Base-by-base conservation (phyloP, 1,140 invertebrate species). In the Temnothorax nylanderi region DNA sequence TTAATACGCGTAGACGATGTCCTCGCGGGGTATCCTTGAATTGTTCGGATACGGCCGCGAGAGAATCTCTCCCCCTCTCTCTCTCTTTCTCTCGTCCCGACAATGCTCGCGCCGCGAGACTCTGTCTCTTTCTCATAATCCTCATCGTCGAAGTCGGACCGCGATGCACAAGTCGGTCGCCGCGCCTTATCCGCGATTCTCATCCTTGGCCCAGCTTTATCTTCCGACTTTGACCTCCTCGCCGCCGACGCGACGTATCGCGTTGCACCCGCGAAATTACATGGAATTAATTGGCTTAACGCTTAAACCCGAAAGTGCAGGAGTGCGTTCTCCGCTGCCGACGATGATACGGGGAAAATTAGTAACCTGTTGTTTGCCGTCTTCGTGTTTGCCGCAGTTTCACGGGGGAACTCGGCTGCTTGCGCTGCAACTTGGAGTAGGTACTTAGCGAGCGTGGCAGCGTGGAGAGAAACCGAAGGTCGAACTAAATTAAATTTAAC, bases 11-110 rank as follows among this genome's bases (percentile, higher is more conserved):
- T 80, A 56, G 75, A 80, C 77, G 77, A 78, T 44, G 82, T 85
- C 82, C 74, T 85, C 82, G 82, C 60, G 82, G 82, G 82, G 82
- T 49, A 81, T 86, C 85, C 85, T 81, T 86, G 85, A 86, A 81
- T 71, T 81, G 76, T 71, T 62, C 85, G 65, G 44, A 81, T 71
- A 86, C 58, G 51, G n/a, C 49, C n/a, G 47, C 54, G 64, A 82
- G 41, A 41, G 21, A 56, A 32, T 75, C 21, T 60, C 18, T 62
- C 54, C 37, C 26, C 16, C 32, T 37, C 56, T 16, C 5, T n/a
- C 60, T 67, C 21, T 60, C 21, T 26, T 37, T 49, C 2, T 13
- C 34, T 65, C 72, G n/a, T 18, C 65, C 41, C 5, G 21, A 32
- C 65, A 56, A 71, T 81, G 62, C 47, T 54, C 10, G 11, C 76